A percentile compares a stretch with the other conserved stretches of the same genome.
Conservation (phyloP, 2,797 vertebrate species). For the Microctenopoma lineatum region DNA sequence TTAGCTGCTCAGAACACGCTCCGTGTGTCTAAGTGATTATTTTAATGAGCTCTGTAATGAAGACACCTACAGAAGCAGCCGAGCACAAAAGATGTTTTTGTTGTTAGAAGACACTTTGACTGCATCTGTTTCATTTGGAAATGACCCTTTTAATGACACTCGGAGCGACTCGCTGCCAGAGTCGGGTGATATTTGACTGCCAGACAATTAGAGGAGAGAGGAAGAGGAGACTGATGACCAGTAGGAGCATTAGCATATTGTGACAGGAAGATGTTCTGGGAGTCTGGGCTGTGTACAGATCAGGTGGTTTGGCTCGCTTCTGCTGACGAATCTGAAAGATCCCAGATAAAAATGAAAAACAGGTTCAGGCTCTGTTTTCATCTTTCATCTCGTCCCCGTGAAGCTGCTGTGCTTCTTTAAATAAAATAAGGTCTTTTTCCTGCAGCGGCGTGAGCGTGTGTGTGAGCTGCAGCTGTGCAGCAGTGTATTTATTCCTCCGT, state of each 20-base stretch:
- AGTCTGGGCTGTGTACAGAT: background rate
- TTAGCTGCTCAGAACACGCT: conserved; percentile 34
- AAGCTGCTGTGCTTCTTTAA: conserved; percentile 28
- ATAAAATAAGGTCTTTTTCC: conserved; percentile 41
- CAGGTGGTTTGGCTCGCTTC: background rate
- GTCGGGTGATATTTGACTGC: conserved; percentile 6
- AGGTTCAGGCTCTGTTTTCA: conserved; percentile 30
- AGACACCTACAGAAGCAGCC: conserved; percentile 52
- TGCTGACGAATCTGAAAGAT: conserved; percentile 33
- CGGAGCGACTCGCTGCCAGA: background rate
- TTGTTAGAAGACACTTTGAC: conserved; percentile 13
- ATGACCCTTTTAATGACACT: conserved; percentile 46
- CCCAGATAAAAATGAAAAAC: conserved; percentile 9
- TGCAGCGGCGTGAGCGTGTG: conserved; percentile 27
- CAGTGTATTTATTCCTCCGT: conserved; percentile 69
- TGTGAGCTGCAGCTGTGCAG: conserved; percentile 37
- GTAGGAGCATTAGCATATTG: conserved; percentile 6
- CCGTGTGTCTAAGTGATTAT: conserved; percentile 39
- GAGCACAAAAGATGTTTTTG: conserved; percentile 42
- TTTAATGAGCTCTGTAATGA: conserved; percentile 67
- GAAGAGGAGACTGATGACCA: conserved; percentile 1
- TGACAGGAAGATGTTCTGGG: background rate
- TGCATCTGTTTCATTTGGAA: conserved; percentile 53
- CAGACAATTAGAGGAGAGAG: conserved; percentile 16
- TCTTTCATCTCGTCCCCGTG: conserved; percentile 30